Evolutionary conservation across 2,888 invertebrate genomes (phyloP).

Genomic region (Creontiades dilutus): DNA sequence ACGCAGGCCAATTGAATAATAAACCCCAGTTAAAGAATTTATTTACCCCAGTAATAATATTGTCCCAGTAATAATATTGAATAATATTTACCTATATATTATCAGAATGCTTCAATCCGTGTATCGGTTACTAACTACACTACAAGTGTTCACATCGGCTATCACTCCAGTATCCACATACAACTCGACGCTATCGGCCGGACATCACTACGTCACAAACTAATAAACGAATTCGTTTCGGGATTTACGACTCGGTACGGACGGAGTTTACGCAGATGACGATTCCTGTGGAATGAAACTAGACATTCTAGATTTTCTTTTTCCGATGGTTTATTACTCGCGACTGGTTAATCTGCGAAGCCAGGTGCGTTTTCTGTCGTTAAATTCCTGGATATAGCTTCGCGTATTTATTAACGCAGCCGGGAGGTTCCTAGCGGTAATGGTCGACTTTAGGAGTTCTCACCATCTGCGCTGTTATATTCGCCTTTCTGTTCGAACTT

Average conservation of each 20-base stretch:
- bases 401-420: background rate
- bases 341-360: background rate
- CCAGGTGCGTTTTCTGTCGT: background rate
- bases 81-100: too few species aligned
- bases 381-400: background rate
- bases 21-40: too few species aligned
- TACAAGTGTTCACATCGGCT: too few species aligned
- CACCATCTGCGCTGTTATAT: background rate
- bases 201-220: background rate
- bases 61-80: too few species aligned
- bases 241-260: background rate
- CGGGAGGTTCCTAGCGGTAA: background rate
- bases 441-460: background rate
- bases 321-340: background rate
- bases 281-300: background rate
- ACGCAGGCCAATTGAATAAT: too few species aligned
- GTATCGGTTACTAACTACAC: too few species aligned
- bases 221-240: background rate
- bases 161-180: too few species aligned
- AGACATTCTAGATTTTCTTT: background rate
- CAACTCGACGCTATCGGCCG: background rate
- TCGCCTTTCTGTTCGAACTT: too few species aligned
- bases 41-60: too few species aligned
- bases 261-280: background rate
- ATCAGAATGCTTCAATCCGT: too few species aligned